Conservation (phyloP, 2,797 vertebrate genomes). For the Cichlasoma orientale region DNA sequence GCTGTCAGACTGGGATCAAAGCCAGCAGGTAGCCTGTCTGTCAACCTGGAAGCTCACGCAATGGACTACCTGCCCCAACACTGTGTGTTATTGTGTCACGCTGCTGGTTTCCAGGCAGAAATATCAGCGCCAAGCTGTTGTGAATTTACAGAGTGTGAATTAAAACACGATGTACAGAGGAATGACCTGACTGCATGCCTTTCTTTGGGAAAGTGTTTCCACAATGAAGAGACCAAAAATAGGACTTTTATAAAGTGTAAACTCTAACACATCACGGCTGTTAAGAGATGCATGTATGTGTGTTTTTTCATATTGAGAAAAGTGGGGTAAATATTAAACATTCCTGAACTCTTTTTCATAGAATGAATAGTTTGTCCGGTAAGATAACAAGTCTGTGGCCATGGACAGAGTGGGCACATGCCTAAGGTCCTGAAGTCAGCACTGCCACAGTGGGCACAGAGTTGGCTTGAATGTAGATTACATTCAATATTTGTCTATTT, state of each 20-base stretch:
- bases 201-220: not conserved
- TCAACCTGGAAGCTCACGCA: not conserved
- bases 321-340: not conserved
- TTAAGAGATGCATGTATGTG: not conserved
- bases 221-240: not conserved
- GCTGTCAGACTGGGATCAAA: conserved; percentile 28
- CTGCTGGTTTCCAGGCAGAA: not conserved
- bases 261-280: not conserved
- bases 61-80: conserved; percentile 11
- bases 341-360: not conserved
- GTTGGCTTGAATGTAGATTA: too few relatives aligned
- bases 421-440: too few relatives aligned
- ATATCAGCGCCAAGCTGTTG: not conserved
- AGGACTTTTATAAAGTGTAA: not conserved
- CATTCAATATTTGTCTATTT: too few relatives aligned
- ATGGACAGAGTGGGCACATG: too few relatives aligned
- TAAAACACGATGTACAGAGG: conserved; percentile 3
- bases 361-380: not conserved
- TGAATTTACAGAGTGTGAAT: not conserved
- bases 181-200: not conserved
- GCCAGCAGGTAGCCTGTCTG: conserved; percentile 31
- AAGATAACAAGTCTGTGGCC: not conserved
- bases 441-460: too few relatives aligned
- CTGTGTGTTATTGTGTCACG: not conserved
- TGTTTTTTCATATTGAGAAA: not conserved